Base-by-base conservation (phyloP, 2,888 invertebrate species). In the Laothoe populi region DNA sequence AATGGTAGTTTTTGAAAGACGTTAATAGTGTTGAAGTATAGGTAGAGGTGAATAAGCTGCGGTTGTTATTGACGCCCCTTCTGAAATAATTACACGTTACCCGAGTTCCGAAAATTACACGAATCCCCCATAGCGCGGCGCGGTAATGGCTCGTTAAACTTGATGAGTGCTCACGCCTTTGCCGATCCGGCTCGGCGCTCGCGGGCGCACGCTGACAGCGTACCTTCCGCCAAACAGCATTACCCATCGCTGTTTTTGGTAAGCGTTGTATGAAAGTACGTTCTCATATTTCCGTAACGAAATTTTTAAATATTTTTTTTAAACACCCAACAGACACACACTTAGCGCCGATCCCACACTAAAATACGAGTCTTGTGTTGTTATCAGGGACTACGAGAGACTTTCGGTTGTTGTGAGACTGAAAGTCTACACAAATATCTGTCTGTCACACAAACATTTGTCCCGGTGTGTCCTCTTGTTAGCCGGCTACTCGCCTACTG, bases 131-230 rank as follows among this genome's bases (percentile, higher is more conserved):
- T 79, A 78, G 70, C 72, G 76, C 73, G 70, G 68, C 69, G 74
- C 77, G 79, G 90, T 88, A 89, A 91, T 90, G 88, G 88, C 84
- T 92, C 92, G 90, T 92, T 91, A 90, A 89, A 88, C 84, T 88
- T 91, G 92, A 92, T 90, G 92, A 90, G 90, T 83, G 84, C 84
- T 83, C 78, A 81, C 83, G 81, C 82, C 83, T 83, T 78, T 79
- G 75, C 75, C 53, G 67, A 77, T 75, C 70, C 77, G 82, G 73
- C 73, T 78, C 76, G 73, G 66, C 74, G 74, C 72, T 71, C 66
- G 70, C 70, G 69, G 72, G 68, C 70, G 68, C 70, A 74, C 73
- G 78, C 70, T 80, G 82, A 78, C 81, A 78, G 70, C 70, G 68
- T 72, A 76, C 77, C 75, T 78, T 78, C 72, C 57, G 53, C 53